Evolutionary conservation across 2,888 invertebrate genomes (phyloP).

Genomic region (Octodonta nipae): DNA sequence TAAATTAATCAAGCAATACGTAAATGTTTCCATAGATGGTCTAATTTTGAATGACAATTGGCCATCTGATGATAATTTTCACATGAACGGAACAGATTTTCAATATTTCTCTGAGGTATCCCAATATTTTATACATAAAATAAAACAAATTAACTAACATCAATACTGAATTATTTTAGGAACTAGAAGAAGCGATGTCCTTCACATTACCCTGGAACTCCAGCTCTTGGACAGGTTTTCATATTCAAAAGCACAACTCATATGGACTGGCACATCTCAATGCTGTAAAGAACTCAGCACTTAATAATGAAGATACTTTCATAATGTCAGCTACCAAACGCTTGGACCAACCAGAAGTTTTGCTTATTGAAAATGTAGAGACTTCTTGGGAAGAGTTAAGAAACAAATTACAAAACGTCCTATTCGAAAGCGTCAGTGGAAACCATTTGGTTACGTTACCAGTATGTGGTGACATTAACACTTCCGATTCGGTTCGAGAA

Average conservation of each 20-base stretch:
- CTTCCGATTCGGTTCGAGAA: constrained; percentile 34
- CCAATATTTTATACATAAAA: constrained; percentile 6
- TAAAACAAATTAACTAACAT: neutral
- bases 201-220: constrained; percentile 41
- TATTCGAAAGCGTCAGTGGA: constrained; percentile 22
- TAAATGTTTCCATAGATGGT: constrained; percentile 30
- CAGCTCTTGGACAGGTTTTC: constrained; percentile 18
- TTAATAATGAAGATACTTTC: constrained; percentile 9
- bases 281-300: constrained; percentile 12
- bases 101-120: constrained; percentile 43
- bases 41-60: constrained; percentile 43
- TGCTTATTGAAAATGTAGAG: constrained; percentile 40
- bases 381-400: constrained; percentile 47
- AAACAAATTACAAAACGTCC: constrained; percentile 35
- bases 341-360: constrained; percentile 16
- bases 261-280: constrained; percentile 40
- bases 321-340: constrained; percentile 21
- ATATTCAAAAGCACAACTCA: constrained; percentile 41
- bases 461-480: constrained; percentile 42
- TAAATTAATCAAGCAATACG: constrained; percentile 10
- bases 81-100: constrained; percentile 28
- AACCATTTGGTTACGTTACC: constrained; percentile 39
- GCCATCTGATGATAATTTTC: constrained; percentile 36
- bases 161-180: constrained; percentile 16
- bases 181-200: constrained; percentile 35